Base-by-base conservation (phyloP, 2,113 vertebrate genomes). In the Triplophysa siluroides region DNA sequence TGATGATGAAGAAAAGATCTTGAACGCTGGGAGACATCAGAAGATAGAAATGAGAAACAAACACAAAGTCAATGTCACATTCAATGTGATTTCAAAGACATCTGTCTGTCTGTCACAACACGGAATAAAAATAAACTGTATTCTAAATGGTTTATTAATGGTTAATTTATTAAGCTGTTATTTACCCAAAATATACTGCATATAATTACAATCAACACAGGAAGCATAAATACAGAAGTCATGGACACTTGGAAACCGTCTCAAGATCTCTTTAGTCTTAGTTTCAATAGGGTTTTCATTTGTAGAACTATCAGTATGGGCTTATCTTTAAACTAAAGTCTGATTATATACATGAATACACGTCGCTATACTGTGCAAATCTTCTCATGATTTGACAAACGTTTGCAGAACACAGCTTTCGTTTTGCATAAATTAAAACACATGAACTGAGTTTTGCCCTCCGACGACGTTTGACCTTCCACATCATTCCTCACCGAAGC, bases 111-210 rank as follows among this genome's bases (percentile, higher is more conserved):
- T 8, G 38, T 7, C 1, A 21, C 6, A 23, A 19, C 21, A 8
- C 11, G 23, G 1, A 23, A 47, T 12, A 66, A 13, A 63, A 43
- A 60, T 45, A 63, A n/a, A 43, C 19, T 61, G 41, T 64, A 61
- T 81, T 64, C 33, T 8, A 23, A 43, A 33, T 78, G 41, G 6
- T 14, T 78, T 66, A n/a, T 78, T 76, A 75, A 69, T 70, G 71
- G 64, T 83, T 78, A 79, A 83, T 83, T 83, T 80, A 83, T 83
- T 83, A 75, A 79, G 81, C 72, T 79, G 69, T 79, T 83, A 79
- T 75, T 83, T 79, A 80, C 78, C 72, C 77, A 83, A 83, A 80
- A 83, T 80, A 83, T 80, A 77, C 72, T 83, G 79, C 73, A 80
- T 79, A 80, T 80, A 67, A 74, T 83, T 83, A 83, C 80, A 81